Evolutionary conservation across 1,140 invertebrate species (phyloP).

Genomic region (Rhynchophorus ferrugineus): DNA sequence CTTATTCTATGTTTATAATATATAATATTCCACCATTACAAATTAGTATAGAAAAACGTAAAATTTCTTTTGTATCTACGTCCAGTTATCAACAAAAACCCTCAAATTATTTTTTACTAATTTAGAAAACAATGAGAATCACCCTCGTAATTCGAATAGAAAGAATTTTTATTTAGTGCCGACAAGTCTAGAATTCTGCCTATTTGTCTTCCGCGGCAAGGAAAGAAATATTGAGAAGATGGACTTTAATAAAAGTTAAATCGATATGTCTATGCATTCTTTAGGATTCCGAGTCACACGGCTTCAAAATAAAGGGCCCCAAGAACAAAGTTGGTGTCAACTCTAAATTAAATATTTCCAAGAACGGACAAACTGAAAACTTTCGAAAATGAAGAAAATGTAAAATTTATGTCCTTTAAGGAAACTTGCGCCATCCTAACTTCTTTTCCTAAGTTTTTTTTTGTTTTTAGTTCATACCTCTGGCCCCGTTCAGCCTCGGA

Average conservation of each 20-base stretch:
- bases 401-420: conserved; percentile 24
- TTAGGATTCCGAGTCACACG: conserved; percentile 11
- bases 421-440: conserved; percentile 16
- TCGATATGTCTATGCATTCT: conserved; percentile 25
- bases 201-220: conserved; percentile 17
- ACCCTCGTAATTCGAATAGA: too few relatives aligned
- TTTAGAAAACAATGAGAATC: too few relatives aligned
- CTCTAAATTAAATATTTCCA: conserved; percentile 25
- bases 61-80: too few relatives aligned
- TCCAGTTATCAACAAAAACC: too few relatives aligned
- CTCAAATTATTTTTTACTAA: too few relatives aligned
- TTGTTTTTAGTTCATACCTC: conserved; percentile 12
- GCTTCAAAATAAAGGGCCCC: conserved; percentile 17
- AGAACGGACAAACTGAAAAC: conserved; percentile 20
- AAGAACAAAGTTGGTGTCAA: conserved; percentile 22
- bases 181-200: neutral
- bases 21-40: too few relatives aligned
- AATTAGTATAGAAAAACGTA: too few relatives aligned
- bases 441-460: conserved; percentile 18
- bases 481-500: neutral
- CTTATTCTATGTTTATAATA: too few relatives aligned
- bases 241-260: conserved; percentile 24
- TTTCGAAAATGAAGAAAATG: conserved; percentile 24
- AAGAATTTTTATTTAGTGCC: neutral
- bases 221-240: conserved; percentile 18